phyloP scores from a whole-genome alignment of 1,140 invertebrate species.

The Drosophila kohkoa region DNA sequence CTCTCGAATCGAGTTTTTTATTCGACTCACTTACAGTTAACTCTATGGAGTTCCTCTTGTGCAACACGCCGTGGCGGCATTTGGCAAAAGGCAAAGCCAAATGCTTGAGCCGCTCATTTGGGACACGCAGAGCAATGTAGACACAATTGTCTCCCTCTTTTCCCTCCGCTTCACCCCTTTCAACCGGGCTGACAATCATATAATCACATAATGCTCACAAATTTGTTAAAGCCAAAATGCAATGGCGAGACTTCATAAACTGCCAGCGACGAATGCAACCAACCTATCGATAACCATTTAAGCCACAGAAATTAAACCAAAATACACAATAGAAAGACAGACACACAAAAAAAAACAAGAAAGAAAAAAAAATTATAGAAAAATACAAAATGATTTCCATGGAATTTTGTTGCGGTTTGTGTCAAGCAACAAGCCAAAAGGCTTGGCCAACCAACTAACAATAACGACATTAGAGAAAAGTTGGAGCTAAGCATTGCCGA shows the following conservation, averaged over 20 bases:
- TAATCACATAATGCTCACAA: constrained; percentile 56
- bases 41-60: constrained; percentile 24
- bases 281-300: constrained; percentile 64
- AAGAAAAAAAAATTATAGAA: neutral
- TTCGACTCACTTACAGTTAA: constrained; percentile 27
- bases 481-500: neutral
- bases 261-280: constrained; percentile 21
- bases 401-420: constrained; percentile 69
- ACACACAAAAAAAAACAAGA: neutral
- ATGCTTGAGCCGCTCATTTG: constrained; percentile 26
- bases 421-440: constrained; percentile 17
- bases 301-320: constrained; percentile 55
- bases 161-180: neutral
- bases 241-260: constrained; percentile 20
- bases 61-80: constrained; percentile 41
- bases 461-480: constrained; percentile 23
- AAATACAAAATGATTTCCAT: constrained; percentile 61
- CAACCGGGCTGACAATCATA: constrained; percentile 16
- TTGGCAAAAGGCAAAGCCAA: constrained; percentile 27
- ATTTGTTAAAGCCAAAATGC: constrained; percentile 40
- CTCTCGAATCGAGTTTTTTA: constrained; percentile 15
- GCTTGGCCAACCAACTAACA: constrained; percentile 56
- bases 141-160: constrained; percentile 23
- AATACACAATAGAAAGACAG: constrained; percentile 19
- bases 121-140: constrained; percentile 38